Conservation (phyloP, 2,888 invertebrate genomes). For the Polydrusus tereticollis region DNA sequence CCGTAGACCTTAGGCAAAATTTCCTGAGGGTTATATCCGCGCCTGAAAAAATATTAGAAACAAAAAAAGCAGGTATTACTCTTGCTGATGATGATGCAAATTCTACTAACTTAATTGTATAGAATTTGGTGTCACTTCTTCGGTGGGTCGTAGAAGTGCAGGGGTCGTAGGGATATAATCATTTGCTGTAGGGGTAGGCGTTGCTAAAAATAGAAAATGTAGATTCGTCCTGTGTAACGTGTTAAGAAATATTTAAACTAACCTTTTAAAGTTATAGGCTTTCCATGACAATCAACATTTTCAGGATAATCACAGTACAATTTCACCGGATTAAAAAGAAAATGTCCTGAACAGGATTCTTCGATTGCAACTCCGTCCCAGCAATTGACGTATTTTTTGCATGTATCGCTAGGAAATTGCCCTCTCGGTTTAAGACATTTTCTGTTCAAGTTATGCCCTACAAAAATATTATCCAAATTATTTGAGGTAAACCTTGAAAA, state of each 20-base stretch:
- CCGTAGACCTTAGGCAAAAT: conserved; percentile 69
- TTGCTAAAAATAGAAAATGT: neutral
- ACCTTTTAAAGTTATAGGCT: conserved; percentile 59
- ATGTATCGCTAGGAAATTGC: conserved; percentile 74
- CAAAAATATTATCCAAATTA: neutral
- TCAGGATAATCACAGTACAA: conserved; percentile 75
- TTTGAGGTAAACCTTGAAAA: too few species aligned
- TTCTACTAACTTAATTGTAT: neutral
- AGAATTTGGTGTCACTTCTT: neutral
- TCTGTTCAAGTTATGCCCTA: conserved; percentile 13
- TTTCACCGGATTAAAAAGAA: conserved; percentile 72
- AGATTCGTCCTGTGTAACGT: neutral
- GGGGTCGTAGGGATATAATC: neutral
- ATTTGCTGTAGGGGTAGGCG: neutral
- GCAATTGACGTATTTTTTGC: conserved; percentile 77
- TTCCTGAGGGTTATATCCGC: conserved; percentile 47
- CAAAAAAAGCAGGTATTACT: too few species aligned
- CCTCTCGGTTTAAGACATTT: conserved; percentile 70
- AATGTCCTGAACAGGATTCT: conserved; percentile 74
- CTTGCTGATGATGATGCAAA: too few species aligned
- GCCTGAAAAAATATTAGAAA: neutral
- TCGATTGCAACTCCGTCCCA: conserved; percentile 79
- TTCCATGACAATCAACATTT: conserved; percentile 74
- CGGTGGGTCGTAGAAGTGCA: neutral
- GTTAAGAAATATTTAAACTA: neutral